Evolutionary conservation across 1,140 invertebrate genomes (phyloP).

Genomic region (Calosoma granatense): DNA sequence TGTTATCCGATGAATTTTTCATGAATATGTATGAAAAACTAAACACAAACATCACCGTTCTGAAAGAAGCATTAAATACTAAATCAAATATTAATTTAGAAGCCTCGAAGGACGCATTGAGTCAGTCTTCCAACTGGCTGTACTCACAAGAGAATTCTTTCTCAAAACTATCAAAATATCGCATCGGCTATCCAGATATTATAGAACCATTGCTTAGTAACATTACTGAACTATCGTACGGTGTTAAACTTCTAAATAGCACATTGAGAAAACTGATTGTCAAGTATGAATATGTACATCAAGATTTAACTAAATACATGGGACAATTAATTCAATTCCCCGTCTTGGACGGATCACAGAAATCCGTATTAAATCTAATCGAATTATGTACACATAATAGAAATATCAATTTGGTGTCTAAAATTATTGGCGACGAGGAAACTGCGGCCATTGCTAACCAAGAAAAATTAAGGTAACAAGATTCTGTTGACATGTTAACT

Average conservation of each 20-base stretch:
- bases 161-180: conserved; percentile 43
- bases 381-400: conserved; percentile 33
- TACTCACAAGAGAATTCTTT: conserved; percentile 45
- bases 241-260: conserved; percentile 40
- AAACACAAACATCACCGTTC: background rate
- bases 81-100: conserved; percentile 16
- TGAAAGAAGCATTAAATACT: conserved; percentile 19
- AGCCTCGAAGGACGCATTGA: conserved; percentile 31
- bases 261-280: conserved; percentile 32
- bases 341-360: conserved; percentile 31
- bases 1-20: conserved; percentile 17
- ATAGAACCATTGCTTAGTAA: conserved; percentile 48
- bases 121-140: conserved; percentile 43
- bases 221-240: conserved; percentile 48
- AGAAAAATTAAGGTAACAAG: conserved; percentile 30
- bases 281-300: conserved; percentile 17
- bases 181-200: conserved; percentile 54
- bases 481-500: conserved; percentile 15
- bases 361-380: conserved; percentile 33
- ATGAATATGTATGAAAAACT: conserved; percentile 22
- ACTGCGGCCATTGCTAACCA: conserved; percentile 21
- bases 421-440: conserved; percentile 21
- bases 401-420: conserved; percentile 30
- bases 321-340: conserved; percentile 41
- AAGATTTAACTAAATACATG: conserved; percentile 29